These are phyloP conservation scores for Sebastes schlegelii DNA, from an alignment of 2,113 vertebrate species.

Conservation along the genomic window DNA sequence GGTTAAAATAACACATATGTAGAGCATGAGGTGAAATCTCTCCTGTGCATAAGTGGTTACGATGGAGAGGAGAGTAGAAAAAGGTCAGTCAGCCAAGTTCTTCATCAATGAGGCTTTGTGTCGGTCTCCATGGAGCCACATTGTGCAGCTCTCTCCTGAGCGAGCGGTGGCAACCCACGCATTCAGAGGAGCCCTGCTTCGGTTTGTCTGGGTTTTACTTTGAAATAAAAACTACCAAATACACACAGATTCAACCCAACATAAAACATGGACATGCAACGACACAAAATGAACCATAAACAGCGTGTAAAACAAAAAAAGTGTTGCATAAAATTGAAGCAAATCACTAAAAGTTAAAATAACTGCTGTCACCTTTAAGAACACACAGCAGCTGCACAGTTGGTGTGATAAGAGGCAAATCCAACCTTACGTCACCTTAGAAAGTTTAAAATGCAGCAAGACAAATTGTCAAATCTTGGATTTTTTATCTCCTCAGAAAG, in stretches of 20 bases:
- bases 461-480: background rate
- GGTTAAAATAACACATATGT: background rate
- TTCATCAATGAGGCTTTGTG: conserved; percentile 78
- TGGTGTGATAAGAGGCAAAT: background rate
- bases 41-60: background rate
- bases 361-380: background rate
- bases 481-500: background rate
- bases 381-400: background rate
- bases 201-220: background rate
- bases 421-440: background rate
- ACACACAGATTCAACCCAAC: background rate
- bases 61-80: conserved; percentile 18
- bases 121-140: conserved; percentile 68
- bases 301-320: background rate
- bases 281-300: background rate
- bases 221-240: background rate
- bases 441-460: background rate
- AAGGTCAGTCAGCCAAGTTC: conserved; percentile 25
- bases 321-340: background rate
- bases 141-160: conserved; percentile 43
- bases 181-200: conserved; percentile 5
- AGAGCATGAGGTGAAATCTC: background rate
- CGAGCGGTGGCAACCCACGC: conserved; percentile 49
- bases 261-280: background rate
- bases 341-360: background rate